Evolutionary conservation across 53 echinoderm and acorn worm species (phyloP), one percentile per base, ranked within the genome.

Genomic region (Apostichopus leukothele): DNA sequence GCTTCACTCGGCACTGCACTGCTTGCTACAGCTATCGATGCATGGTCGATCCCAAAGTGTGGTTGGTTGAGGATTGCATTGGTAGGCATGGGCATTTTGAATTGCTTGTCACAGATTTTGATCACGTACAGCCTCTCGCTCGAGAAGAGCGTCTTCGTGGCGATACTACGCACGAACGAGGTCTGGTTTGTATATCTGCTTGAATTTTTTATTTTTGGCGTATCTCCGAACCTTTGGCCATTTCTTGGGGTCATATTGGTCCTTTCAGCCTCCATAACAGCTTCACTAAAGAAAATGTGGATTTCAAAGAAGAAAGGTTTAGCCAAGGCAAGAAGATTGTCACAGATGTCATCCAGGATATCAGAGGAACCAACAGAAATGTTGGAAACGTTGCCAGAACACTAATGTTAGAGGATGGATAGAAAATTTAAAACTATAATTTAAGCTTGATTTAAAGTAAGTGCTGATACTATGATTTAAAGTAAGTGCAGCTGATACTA

Each of bases 211-310:
- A 7, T 85, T 67, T 85, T 85, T 85, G 39, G 39, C 50, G 67
- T 39, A 6, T 85, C 20, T 26, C 85, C 85, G 11, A 60, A 60
- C 11, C 12, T 26, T 4, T 39, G 61, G 26, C 4, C 67, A 8
- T 39, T 85, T 12, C 4, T 85, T 7, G 85, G 85, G 63, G 85
- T 25, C 10, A 16, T 23, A 6, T 60, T 85, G 16, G 67, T 85
- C 4, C 23, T 85, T 9, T 85, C 85, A n/a, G 85, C 67, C 23
- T 85, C 85, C 14, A 50, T 67, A 5, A 4, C 61, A 13, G 67
- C 85, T 13, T 85, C 85, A 4, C 22, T 63, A 67, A 85, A 66
- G 66, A 85, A 39, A 50, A 25, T 85, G 85, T 85, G 66, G 66
- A 63, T 85, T 25, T 85, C 68, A 10, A 85, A 85, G 85, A 25